Evolutionary conservation across 2,113 vertebrate genomes (phyloP), one percentile per base, ranked within the genome.

Genomic region (Colius striatus): DNA sequence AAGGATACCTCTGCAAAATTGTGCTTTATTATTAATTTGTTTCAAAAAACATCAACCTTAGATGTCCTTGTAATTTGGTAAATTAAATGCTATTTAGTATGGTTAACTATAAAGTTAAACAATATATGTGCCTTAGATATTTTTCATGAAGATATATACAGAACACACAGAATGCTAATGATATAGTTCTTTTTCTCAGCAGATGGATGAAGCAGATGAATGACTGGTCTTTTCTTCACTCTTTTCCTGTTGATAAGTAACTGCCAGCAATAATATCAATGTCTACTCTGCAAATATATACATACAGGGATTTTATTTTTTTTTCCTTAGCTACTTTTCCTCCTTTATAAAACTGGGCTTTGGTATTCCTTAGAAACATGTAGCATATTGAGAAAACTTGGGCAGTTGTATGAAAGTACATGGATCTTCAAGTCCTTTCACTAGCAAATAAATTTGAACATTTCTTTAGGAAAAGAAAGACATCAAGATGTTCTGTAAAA

Each of bases 141-240:
- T 73, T 88, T 6, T 53, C n/a, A 68, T 41, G 34, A 78, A 71
- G 57, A 78, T 29, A 7, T 36, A 53, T 21, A 30, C 17, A 63
- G 38, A 77, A 72, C 13, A 68, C 22, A 54, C 5, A 30, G 47
- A 78, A 60, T 91, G 48, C 11, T 75, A 58, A 75, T 63, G 41
- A 15, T 38, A 89, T 14, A 62, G 22, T 25, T 80, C 13, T 43
- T 88, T 86, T 80, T 88, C 73, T 72, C 18, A 66, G 48, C 79
- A 89, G 86, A 95, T 81, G 76, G 73, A 36, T 68, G 66, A 81
- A 84, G 13, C 83, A 89, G 77, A 95, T 87, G 73, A 84, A 89
- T 65, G 70, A 79, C 6, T 68, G 71, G 6, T 94, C 61, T 93
- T 96, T 93, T 92, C 89, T 78, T 96, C 77, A 92, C 91, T 87